phyloP scores from a whole-genome alignment of 2,113 vertebrate genomes.

The Cephalopholis sonnerati region DNA sequence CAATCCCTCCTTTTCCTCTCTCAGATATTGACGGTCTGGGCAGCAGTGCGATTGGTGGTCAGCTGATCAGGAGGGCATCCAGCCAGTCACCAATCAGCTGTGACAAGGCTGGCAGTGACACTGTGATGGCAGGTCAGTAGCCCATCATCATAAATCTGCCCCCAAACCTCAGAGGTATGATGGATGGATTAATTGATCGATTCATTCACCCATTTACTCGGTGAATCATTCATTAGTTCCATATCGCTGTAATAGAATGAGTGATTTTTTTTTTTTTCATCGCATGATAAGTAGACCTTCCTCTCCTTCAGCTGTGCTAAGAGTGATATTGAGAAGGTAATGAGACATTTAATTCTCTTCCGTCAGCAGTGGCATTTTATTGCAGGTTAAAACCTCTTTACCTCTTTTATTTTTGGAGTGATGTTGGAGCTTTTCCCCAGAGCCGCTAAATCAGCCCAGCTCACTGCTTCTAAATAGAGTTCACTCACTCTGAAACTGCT shows the following conservation, averaged over 20 bases:
- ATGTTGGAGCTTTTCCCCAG: neutral
- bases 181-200: neutral
- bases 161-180: neutral
- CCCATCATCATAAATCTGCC: neutral
- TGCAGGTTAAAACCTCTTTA: neutral
- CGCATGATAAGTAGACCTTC: too few species aligned
- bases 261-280: neutral
- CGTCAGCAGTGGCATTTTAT: neutral
- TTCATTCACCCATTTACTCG: neutral
- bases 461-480: neutral
- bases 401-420: neutral
- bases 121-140: constrained; percentile 89
- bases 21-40: constrained; percentile 96
- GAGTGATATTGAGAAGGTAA: too few species aligned
- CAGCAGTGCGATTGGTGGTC: constrained; percentile 94
- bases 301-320: neutral
- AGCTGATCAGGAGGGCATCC: constrained; percentile 89
- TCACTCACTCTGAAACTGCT: constrained; percentile 13
- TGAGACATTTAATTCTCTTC: neutral
- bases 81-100: constrained; percentile 88
- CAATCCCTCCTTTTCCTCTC: neutral
- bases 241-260: neutral
- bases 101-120: constrained; percentile 85
- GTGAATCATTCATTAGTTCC: neutral
- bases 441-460: neutral